Conservation (phyloP, 2,113 vertebrate genomes). For the Podarcis muralis region DNA sequence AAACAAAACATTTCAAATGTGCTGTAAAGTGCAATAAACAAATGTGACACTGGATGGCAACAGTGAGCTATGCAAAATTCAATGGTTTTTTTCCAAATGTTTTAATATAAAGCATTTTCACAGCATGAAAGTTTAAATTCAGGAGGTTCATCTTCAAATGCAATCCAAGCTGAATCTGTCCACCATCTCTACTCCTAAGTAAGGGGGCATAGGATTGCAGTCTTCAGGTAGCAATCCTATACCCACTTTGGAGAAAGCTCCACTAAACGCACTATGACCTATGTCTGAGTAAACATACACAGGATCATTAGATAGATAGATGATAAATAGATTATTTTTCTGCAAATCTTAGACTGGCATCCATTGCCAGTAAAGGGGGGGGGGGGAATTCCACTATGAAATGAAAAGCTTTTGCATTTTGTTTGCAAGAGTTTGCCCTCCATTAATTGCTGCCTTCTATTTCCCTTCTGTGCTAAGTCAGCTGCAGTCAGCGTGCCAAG, state of each 20-base stretch:
- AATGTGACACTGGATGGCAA: too few relatives aligned
- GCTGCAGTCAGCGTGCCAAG: not conserved
- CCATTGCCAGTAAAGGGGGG: not conserved
- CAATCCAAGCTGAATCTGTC: too few relatives aligned
- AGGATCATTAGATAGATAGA: not conserved
- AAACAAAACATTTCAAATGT: too few relatives aligned
- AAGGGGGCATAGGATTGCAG: too few relatives aligned
- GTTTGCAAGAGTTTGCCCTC: not conserved
- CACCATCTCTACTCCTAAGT: too few relatives aligned
- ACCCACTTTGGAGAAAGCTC: not conserved
- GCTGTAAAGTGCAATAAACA: too few relatives aligned
- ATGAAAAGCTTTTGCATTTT: not conserved
- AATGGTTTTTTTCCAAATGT: too few relatives aligned
- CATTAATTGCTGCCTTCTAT: not conserved
- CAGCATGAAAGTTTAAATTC: too few relatives aligned
- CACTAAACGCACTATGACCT: not conserved
- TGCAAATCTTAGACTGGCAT: not conserved
- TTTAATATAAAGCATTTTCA: too few relatives aligned
- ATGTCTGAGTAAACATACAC: not conserved
- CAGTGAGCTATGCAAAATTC: too few relatives aligned
- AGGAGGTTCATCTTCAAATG: too few relatives aligned
- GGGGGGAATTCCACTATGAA: conserved; percentile 16
- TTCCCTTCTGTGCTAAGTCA: not conserved
- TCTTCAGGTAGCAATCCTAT: too few relatives aligned
- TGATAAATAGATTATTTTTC: not conserved